Evolutionary conservation across 2,797 vertebrate species (phyloP), one percentile per base, ranked within the genome.

Genomic region (Poeciliopsis gracilis): DNA sequence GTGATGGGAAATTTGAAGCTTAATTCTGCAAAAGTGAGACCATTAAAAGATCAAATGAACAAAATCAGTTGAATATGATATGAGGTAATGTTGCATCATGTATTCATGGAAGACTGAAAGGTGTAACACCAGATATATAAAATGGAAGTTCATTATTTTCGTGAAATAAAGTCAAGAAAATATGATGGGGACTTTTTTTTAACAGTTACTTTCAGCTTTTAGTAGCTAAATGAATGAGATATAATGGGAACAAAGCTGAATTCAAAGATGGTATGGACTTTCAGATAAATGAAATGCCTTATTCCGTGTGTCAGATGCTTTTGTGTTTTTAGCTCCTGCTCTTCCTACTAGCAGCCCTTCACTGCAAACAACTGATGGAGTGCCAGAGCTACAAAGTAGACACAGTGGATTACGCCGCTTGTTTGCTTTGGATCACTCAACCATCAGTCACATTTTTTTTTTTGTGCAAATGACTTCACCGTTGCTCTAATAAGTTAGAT

Each of bases 401-500:
- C 67, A 63, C 83, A 72, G 47, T 69, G 75, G 83, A 86, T 90
- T 83, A 75, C 59, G 47, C 10, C 0, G 59, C 76, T 28, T 82
- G 84, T 86, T 86, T 86, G 83, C 79, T 90, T 91, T 86, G 82
- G 79, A 88, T 90, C 84, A 84, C 67, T 87, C 63, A 28, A 79
- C 76, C 47, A 87, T 89, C 87, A 82, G 51, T 90, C 85, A 84
- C 36, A 20, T 81, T 87, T 89, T 86, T 46, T 51, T 46, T 51
- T 51, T 89, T 86, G 81, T 18, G n/a, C 86, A 79, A 86, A 83
- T 88, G 73, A 71, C 82, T 72, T 41, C 75, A 70, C 80, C 77
- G 88, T 79, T 74, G 69, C 78, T 88, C 73, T 89, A 87, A 91
- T 92, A 82, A 77, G 76, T 88, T 79, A 83, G 73, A 90, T 92